Evolutionary conservation across 2,888 invertebrate species (phyloP), one percentile per base, ranked within the genome.

Genomic region (Drosophila conformis): DNA sequence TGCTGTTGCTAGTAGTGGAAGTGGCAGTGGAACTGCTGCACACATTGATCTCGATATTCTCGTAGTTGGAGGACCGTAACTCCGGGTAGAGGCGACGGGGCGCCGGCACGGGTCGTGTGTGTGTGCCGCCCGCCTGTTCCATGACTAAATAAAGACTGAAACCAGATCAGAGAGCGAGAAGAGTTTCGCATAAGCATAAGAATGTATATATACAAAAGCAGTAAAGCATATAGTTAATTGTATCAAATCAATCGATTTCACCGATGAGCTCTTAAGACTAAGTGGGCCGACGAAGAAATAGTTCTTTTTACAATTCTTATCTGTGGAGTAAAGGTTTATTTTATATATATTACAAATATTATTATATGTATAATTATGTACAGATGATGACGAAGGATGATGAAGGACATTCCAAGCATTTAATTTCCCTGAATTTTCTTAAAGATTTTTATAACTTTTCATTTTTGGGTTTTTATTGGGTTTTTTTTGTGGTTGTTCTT

Each of bases 71-170:
- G 71, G 90, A 81, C 6, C 89, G 86, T 46, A 86, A 4, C 58
- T 93, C 91, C 15, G 91, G 91, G 62, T 89, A 83, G 27, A 89
- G 78, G 15, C 93, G 93, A 42, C 93, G 89, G 31, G 93, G 93
- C 61, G 92, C 92, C 48, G 93, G 93, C 57, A 92, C 90, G 27
- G 93, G 93, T 36, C 90, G 90, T 57, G 87, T 78, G 54, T 84
- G 81, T 62, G 61, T 64, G 42, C 46, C 67, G 38, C 53, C 69
- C 40, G 79, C 76, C 76, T 83, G 62, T n/a, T 84, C 79, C 83
- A 84, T 84, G 76, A 13, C 72, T 68, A 42, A 36, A n/a, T 25
- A 49, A 13, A 49, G 46, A 7, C 54, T 73, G 27, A 27, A 66
- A 65, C 18, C 31, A 57, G 35, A 21, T n/a, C n/a, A 54, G 33